Percentiles rank a stretch among this genome's conserved stretches.
These are phyloP conservation scores for Hippoglossus stenolepis DNA, from an alignment of 2,113 vertebrate species.

Conservation along the genomic window DNA sequence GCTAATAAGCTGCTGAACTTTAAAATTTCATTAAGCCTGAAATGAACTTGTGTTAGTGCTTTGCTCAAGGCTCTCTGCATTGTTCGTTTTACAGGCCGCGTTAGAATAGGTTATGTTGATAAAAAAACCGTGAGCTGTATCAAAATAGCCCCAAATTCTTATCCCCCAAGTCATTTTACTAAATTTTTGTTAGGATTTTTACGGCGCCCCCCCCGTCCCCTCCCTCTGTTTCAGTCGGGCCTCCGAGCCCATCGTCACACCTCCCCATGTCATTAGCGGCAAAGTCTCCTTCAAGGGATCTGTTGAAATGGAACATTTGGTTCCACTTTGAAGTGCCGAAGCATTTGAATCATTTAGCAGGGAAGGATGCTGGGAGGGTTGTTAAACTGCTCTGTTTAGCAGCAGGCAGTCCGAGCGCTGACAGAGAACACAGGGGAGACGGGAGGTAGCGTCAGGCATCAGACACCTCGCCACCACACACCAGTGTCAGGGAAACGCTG, in stretches of 20 bases:
- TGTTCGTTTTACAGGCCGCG: not conserved
- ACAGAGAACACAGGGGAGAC: constrained; percentile 60
- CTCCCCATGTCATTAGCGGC: constrained; percentile 71
- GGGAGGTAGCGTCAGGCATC: constrained; percentile 49
- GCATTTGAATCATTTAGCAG: constrained; percentile 79
- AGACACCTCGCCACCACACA: constrained; percentile 17
- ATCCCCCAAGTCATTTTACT: constrained; percentile 39
- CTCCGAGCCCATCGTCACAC: constrained; percentile 45
- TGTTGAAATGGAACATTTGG: constrained; percentile 77
- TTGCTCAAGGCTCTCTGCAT: constrained; percentile 47
- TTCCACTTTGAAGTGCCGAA: constrained; percentile 76
- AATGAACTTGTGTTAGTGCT: constrained; percentile 51
- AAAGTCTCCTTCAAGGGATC: constrained; percentile 72
- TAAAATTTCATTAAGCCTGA: constrained; percentile 59
- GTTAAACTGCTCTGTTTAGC: constrained; percentile 79
- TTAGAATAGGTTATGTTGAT: constrained; percentile 49
- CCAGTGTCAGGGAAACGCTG: constrained; percentile 4
- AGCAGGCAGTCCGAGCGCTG: constrained; percentile 62
- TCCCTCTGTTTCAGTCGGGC: constrained; percentile 18
- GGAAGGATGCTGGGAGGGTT: constrained; percentile 71
- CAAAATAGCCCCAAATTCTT: constrained; percentile 34
- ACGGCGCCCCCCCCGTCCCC: not conserved
- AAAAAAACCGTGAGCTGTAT: constrained; percentile 35
- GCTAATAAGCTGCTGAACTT: constrained; percentile 63
- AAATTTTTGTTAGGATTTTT: constrained; percentile 28